phyloP scores from a whole-genome alignment of 1,140 invertebrate genomes.

The Drosophila melanica region DNA sequence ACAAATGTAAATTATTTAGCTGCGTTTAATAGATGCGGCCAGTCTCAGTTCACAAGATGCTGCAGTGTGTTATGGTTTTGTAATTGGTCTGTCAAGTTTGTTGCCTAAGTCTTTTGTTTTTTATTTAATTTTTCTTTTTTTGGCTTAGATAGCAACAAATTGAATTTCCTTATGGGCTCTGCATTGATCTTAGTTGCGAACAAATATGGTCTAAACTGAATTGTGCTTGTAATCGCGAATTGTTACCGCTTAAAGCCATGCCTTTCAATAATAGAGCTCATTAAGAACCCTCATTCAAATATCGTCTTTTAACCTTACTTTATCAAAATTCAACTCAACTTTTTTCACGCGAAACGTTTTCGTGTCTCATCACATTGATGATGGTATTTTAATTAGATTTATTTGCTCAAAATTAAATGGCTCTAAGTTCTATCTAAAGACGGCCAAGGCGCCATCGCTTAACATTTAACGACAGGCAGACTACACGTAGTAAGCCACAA shows the following conservation, averaged over 20 bases:
- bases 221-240: constrained; percentile 9
- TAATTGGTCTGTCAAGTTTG: constrained; percentile 49
- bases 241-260: constrained; percentile 4
- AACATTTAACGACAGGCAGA: constrained; percentile 28
- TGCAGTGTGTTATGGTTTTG: constrained; percentile 1
- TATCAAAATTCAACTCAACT: too few species aligned
- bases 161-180: constrained; percentile 28
- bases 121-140: constrained; percentile 49
- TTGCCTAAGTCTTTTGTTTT: constrained; percentile 64
- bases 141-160: constrained; percentile 1
- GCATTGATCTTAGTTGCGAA: not conserved
- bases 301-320: not conserved
- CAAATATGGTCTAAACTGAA: constrained; percentile 24
- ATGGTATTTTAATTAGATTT: constrained; percentile 31
- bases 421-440: constrained; percentile 30
- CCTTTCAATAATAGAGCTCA: not conserved
- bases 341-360: not conserved
- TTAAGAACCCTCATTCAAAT: constrained; percentile 10
- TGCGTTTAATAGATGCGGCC: constrained; percentile 47
- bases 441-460: constrained; percentile 47
- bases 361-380: constrained; percentile 3
- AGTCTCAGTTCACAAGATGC: too few species aligned
- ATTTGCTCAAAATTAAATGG: constrained; percentile 12
- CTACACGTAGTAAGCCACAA: constrained; percentile 12
- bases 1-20: constrained; percentile 76